Evolutionary conservation across 2,797 vertebrate genomes (phyloP), one percentile per base, ranked within the genome.

Genomic region (Melanotaenia pygmaea): DNA sequence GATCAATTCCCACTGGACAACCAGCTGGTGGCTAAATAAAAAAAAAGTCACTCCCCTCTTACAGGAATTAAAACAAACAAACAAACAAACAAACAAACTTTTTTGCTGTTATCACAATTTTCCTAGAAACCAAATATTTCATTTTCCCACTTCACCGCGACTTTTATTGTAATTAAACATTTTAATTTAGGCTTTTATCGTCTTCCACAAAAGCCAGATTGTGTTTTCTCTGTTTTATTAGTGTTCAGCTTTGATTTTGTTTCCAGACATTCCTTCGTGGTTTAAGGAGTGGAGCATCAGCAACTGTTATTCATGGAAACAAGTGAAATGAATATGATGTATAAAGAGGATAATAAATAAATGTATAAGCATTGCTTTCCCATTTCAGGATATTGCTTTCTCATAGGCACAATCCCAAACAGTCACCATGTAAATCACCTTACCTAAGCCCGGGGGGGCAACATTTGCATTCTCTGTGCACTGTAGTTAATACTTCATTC

Each of bases 1-100:
- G 60, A 87, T 90, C 64, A 82, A 91, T 90, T 9, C 53, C 22
- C 0, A 1, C 67, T 35, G 65, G 75, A 83, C 56, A 59, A 75
- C 64, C 71, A 57, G 62, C 3, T 0, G 67, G 76, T 16, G 1
- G 24, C 77, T 70, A 24, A 22, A 38, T 3, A 38, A 14, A 45
- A 43, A 45, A 43, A 64, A n/a, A 65, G 59, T 63, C 78, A 57
- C 62, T 67, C 40, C 64, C 0, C n/a, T n/a, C 22, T 67, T 20
- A 45, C 1, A 53, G 3, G 38, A 9, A 67, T 59, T 60, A 59
- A 71, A 70, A 34, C 32, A 56, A 56, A n/a, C 5, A 71, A 70
- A 34, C 32, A 56, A 56, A n/a, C 5, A 20, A 37, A 37, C 8
- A 38, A 38, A 38, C 43, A 45, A 14, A 22, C 2, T 11, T 61